These are phyloP conservation scores for Chunga burmeisteri DNA, from an alignment of 2,113 vertebrate species.

Conservation along the genomic window DNA sequence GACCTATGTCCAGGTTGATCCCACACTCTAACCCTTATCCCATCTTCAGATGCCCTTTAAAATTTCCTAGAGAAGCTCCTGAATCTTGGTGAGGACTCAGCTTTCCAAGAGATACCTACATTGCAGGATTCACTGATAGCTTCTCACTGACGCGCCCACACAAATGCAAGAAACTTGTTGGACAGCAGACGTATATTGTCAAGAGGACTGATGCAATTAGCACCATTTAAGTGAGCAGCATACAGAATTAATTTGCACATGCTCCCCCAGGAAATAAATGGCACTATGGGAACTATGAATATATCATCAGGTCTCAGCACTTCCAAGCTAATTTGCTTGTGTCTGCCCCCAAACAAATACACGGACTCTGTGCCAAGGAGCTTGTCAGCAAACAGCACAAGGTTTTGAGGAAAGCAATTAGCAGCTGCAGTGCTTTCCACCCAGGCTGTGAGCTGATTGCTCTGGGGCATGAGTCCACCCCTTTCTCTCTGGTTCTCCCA, in stretches of 20 bases:
- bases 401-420: slow-evolving; percentile 50
- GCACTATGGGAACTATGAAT: slow-evolving; percentile 1
- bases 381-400: slow-evolving; percentile 4
- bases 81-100: background rate
- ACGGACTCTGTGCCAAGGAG: slow-evolving; percentile 43
- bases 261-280: slow-evolving; percentile 43
- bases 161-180: background rate
- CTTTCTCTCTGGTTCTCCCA: background rate
- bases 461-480: background rate
- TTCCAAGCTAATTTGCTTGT: slow-evolving; percentile 40
- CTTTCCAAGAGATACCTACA: background rate
- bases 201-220: slow-evolving; percentile 41
- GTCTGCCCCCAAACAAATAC: slow-evolving; percentile 40
- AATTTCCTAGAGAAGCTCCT: background rate
- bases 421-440: background rate
- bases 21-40: background rate
- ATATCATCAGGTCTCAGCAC: slow-evolving; percentile 2
- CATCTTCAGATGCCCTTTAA: background rate
- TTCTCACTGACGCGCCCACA: background rate
- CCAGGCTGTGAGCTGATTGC: background rate
- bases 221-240: slow-evolving; percentile 49
- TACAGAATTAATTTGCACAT: slow-evolving; percentile 63
- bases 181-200: background rate
- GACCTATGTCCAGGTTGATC: background rate
- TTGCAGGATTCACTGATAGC: background rate